These are phyloP conservation scores for Squalus acanthias DNA, from an alignment of 2,797 vertebrate genomes.

Conservation along the genomic window DNA sequence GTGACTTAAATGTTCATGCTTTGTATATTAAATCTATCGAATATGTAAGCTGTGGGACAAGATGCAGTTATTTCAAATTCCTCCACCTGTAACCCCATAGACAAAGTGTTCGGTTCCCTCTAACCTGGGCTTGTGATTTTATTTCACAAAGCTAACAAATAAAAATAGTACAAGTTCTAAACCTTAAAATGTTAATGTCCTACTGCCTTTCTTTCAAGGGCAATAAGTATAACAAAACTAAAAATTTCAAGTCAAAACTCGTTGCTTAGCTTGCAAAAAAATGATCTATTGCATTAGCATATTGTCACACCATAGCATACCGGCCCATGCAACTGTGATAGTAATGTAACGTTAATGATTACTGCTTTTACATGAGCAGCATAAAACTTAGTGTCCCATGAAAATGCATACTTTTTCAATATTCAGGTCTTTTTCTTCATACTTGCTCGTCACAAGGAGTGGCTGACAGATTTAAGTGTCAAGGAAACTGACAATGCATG, in stretches of 20 bases:
- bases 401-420: conserved; percentile 1
- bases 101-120: neutral
- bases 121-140: neutral
- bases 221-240: neutral
- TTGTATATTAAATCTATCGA: neutral
- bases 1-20: neutral
- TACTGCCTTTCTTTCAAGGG: neutral
- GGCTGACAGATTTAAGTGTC: conserved; percentile 1
- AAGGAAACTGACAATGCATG: neutral
- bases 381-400: neutral
- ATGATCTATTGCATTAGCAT: neutral
- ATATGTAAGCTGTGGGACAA: neutral
- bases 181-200: neutral
- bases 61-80: neutral
- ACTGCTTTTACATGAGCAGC: neutral
- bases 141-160: neutral
- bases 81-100: neutral
- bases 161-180: neutral
- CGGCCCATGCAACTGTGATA: neutral
- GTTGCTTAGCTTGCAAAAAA: neutral
- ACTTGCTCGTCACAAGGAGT: neutral
- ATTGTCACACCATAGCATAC: neutral
- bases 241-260: neutral
- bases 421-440: neutral
- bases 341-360: neutral